Evolutionary conservation across 2,113 vertebrate species (phyloP), one percentile per base, ranked within the genome.

Genomic region (Pterocles burchelli): DNA sequence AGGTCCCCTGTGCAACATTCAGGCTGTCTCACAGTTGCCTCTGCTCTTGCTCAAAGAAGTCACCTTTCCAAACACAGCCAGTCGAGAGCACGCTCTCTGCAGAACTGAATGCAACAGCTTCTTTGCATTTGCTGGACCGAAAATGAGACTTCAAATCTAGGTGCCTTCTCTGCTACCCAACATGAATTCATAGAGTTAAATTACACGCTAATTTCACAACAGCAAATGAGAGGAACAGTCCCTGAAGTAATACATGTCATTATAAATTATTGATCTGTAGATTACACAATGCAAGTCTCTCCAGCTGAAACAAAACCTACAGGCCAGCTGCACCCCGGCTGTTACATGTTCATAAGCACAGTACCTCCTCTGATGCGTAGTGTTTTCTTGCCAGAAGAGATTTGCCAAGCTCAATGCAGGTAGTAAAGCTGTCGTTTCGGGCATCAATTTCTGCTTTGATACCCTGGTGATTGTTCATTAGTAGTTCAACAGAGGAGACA

Each of bases 401-500:
- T 73, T 99, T 99, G 71, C 99, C 99, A 9, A 99, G 98, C 97
- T 99, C 99, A 62, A 99, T 99, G 96, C 99, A 99, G 67, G 98
- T 96, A 1, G 99, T 99, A 95, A 99, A 99, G 95, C 99, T 99
- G 98, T 99, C 99, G 6, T 99, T 99, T 3, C 99, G 98, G 46
- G 99, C 99, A 34, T 99, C 99, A 2, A 99, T 99, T 98, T 99
- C 99, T 3, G 99, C 99, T 96, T 99, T 99, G 97, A 99, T 99
- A 34, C 99, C 99, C 96, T 99, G 99, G 87, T 99, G 99, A 97
- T 99, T 99, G 98, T 99, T 99, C 99, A 99, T 99, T 75, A 99
- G 97, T 33, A 99, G 97, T 96, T 99, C 99, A 96, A 99, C 99
- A 1, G 99, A 99, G 0, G 99, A 99, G 82, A 99, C 99, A 54